Evolutionary conservation across 2,888 invertebrate genomes (phyloP), one percentile per base, ranked within the genome.

Genomic region (Baccha elongata): DNA sequence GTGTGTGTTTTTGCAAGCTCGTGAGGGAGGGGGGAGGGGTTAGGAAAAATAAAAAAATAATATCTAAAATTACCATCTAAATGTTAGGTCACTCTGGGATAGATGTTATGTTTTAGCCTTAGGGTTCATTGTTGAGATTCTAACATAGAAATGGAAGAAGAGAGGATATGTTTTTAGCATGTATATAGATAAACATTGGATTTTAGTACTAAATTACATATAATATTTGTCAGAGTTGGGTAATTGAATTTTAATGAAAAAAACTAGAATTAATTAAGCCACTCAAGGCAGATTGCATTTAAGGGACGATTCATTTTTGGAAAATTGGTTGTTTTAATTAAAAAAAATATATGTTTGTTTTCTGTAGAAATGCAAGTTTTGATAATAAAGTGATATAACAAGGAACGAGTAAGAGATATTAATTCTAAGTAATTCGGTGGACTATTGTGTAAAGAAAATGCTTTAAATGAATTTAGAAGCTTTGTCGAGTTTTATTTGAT

Each of bases 41-140:
- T 19, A 3, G 23, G 53, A 15, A 37, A 48, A 13, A 23, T 23
- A 23, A 17, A 26, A 37, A 26, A 37, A 64, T 37, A 44, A 55
- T 73, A 73, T 73, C 73, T 65, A 48, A 73, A 73, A 73, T 73
- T 73, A 73, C 53, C 53, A 73, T 73, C 73, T 40, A 55, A 65
- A 65, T 48, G 53, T 21, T 64, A 44, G 50, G 72, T 53, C 72
- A 64, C 44, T 73, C 21, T 35, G 23, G 21, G 55, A 37, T 37
- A 35, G 37, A 37, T 55, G 55, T 37, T 37, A 37, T 55, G 55
- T 35, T 55, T 11, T 21, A 10, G 53, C 53, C 35, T 4, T 21
- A 8, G n/a, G 53, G 32, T 35, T 35, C 11, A 53, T 21, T 19
- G 7, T 13, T 32, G n/a, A 32, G 17, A 21, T 53, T 19, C 35